phyloP scores from a whole-genome alignment of 2,797 vertebrate species.

The Scomberomorus guttatus region DNA sequence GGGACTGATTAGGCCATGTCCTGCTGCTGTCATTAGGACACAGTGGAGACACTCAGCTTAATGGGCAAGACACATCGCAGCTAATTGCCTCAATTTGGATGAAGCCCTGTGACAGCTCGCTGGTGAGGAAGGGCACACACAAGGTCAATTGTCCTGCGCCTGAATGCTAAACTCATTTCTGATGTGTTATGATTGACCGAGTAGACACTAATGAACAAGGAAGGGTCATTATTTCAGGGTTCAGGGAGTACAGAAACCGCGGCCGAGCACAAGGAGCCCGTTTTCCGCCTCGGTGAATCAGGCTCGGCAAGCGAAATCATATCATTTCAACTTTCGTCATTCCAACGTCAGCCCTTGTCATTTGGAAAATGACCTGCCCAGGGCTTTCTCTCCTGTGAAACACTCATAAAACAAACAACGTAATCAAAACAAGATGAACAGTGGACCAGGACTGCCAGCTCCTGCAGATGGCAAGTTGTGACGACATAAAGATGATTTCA shows the following conservation, averaged over 20 bases:
- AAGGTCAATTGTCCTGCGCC: constrained; percentile 82
- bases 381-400: constrained; percentile 12
- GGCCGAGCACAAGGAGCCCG: constrained; percentile 59
- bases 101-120: constrained; percentile 78
- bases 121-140: constrained; percentile 81
- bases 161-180: constrained; percentile 82
- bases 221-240: constrained; percentile 83
- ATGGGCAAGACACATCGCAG: constrained; percentile 76
- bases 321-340: constrained; percentile 78
- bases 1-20: constrained; percentile 77
- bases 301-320: constrained; percentile 64
- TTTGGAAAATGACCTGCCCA: constrained; percentile 71
- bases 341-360: constrained; percentile 71
- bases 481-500: not conserved
- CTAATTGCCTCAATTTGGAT: constrained; percentile 82
- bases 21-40: constrained; percentile 78
- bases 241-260: constrained; percentile 75
- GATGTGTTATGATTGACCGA: constrained; percentile 82
- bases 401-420: constrained; percentile 35
- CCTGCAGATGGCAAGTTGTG: not conserved
- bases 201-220: constrained; percentile 80
- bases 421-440: constrained; percentile 14
- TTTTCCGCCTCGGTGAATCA: constrained; percentile 62
- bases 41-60: constrained; percentile 79
- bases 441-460: not conserved